A percentile compares a stretch with the other conserved stretches of the same genome.
phyloP scores from a whole-genome alignment of 1,140 invertebrate genomes.

The Antheraea pernyi region DNA sequence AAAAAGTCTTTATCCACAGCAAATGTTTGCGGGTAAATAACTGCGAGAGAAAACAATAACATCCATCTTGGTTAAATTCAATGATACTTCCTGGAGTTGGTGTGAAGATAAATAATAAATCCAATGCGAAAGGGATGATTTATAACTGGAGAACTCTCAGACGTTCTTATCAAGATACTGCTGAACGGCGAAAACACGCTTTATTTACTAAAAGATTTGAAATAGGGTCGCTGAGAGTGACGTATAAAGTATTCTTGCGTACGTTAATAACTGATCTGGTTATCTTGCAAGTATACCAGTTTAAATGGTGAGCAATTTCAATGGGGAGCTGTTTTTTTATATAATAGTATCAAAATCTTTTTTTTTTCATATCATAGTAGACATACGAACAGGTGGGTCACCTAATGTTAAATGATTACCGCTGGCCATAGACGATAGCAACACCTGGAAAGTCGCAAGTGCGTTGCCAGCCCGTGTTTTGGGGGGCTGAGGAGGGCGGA shows the following conservation, averaged over 20 bases:
- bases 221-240: conserved; percentile 25
- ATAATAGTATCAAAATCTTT: too few relatives aligned
- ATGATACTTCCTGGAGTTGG: conserved; percentile 31
- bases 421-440: too few relatives aligned
- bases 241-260: neutral
- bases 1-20: conserved; percentile 1
- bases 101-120: conserved; percentile 48
- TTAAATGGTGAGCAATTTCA: too few relatives aligned
- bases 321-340: too few relatives aligned
- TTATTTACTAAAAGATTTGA: conserved; percentile 39
- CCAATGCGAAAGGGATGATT: conserved; percentile 44
- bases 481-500: too few relatives aligned
- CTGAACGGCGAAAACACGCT: conserved; percentile 36
- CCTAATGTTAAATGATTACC: too few relatives aligned
- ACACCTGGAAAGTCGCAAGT: too few relatives aligned
- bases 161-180: conserved; percentile 37
- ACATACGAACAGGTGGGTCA: too few relatives aligned
- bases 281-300: too few relatives aligned
- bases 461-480: too few relatives aligned
- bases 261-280: too few relatives aligned
- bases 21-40: neutral
- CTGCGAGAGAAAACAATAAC: neutral
- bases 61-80: conserved; percentile 35
- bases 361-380: too few relatives aligned
- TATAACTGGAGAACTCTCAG: conserved; percentile 39